These are phyloP conservation scores for Nasua narica DNA, from an alignment of 2,797 vertebrate species.

Conservation along the genomic window DNA sequence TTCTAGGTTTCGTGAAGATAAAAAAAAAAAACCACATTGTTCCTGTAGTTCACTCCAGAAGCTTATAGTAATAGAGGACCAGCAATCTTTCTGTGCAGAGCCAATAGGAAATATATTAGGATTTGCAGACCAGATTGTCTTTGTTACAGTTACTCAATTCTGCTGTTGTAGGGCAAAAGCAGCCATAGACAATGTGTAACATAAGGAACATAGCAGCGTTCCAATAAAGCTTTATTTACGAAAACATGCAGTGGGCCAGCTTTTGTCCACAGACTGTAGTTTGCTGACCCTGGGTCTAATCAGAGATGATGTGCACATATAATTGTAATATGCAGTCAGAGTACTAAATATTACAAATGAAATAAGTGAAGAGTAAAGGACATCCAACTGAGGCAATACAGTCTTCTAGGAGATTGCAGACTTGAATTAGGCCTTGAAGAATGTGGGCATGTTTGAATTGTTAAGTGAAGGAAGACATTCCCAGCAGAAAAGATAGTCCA, in stretches of 20 bases:
- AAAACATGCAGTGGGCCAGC: background rate
- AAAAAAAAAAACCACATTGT: background rate
- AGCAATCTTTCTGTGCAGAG: background rate
- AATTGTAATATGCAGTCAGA: background rate
- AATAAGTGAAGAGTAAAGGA: background rate
- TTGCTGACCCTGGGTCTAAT: background rate
- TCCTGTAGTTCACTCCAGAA: constrained; percentile 9
- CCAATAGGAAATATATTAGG: background rate
- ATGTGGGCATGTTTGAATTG: background rate
- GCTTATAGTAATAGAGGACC: background rate
- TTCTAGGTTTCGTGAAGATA: background rate
- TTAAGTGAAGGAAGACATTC: background rate
- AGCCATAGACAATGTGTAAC: background rate
- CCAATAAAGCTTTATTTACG: constrained; percentile 7
- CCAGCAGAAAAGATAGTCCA: background rate
- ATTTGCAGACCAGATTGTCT: background rate
- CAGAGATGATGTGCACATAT: background rate
- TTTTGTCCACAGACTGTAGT: background rate
- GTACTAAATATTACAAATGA: background rate
- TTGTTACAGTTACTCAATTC: background rate
- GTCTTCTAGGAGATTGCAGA: background rate
- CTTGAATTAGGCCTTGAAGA: background rate
- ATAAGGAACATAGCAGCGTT: background rate
- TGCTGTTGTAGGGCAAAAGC: background rate
- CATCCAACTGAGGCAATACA: background rate